Evolutionary conservation across 2,113 vertebrate species (phyloP).

Genomic region (Fregata magnificens): DNA sequence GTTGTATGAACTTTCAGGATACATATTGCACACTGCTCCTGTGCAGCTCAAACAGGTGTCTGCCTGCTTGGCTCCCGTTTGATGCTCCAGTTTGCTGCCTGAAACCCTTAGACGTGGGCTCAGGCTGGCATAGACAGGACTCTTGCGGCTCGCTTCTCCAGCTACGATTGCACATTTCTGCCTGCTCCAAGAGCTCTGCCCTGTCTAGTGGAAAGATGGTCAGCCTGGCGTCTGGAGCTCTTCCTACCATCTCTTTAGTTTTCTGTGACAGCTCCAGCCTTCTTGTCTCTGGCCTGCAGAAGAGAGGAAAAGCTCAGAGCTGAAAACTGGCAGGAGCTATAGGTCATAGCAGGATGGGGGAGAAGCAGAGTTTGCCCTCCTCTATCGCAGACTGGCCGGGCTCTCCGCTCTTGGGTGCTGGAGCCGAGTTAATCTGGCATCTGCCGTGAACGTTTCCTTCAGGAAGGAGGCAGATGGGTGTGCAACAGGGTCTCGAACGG

Average conservation of each 20-base stretch:
- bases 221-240: background rate
- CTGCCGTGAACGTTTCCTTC: background rate
- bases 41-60: background rate
- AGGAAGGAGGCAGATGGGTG: background rate
- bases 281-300: background rate
- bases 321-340: background rate
- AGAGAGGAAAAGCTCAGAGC: background rate
- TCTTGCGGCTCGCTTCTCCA: too few relatives aligned
- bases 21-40: background rate
- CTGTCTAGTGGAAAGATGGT: accelerated
- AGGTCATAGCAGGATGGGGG: background rate
- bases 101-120: accelerated
- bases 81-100: background rate
- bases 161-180: background rate
- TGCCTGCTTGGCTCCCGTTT: background rate
- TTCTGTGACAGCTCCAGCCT: background rate
- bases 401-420: background rate
- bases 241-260: background rate
- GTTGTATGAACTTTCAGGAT: background rate
- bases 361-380: background rate
- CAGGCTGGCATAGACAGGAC: background rate
- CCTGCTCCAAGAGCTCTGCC: background rate
- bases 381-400: background rate
- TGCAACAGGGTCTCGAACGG: background rate
- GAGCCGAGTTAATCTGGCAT: background rate